Conservation (phyloP, 1,140 invertebrate species). For the Cecropterus lyciades region DNA sequence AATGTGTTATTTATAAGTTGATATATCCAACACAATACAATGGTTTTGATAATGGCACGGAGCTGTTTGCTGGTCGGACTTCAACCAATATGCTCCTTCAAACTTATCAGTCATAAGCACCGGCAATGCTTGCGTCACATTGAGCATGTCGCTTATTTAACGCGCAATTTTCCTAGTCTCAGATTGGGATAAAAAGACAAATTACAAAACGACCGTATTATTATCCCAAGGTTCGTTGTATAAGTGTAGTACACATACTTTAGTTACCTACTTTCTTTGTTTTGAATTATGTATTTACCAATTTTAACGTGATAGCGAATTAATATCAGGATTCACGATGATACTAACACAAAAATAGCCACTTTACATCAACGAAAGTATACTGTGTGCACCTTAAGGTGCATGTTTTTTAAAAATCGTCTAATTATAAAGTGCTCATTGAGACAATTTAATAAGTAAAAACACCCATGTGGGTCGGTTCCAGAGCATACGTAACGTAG, state of each 20-base stretch:
- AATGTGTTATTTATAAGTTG: neutral
- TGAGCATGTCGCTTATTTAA: slow-evolving; percentile 3
- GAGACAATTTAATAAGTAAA: too few species aligned
- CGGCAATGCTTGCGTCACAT: slow-evolving; percentile 5
- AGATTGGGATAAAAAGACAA: slow-evolving; percentile 1
- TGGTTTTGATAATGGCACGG: neutral
- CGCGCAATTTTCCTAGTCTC: slow-evolving; percentile 7
- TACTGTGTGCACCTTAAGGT: too few species aligned
- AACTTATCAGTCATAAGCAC: slow-evolving; percentile 8
- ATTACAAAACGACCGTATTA: slow-evolving; percentile 1
- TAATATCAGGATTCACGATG: too few species aligned
- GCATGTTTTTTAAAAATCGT: too few species aligned
- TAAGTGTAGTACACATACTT: neutral
- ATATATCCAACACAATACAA: neutral
- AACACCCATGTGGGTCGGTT: too few species aligned
- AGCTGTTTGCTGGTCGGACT: neutral
- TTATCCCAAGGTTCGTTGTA: neutral
- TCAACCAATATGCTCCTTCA: slow-evolving; percentile 9
- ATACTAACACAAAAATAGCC: too few species aligned
- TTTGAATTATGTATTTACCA: too few species aligned
- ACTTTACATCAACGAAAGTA: too few species aligned
- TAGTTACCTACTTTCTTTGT: neutral
- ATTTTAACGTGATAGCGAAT: too few species aligned
- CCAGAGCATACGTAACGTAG: too few species aligned
- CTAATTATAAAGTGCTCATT: too few species aligned